Base-by-base conservation (phyloP, 2,113 vertebrate genomes). In the Pantherophis guttatus region DNA sequence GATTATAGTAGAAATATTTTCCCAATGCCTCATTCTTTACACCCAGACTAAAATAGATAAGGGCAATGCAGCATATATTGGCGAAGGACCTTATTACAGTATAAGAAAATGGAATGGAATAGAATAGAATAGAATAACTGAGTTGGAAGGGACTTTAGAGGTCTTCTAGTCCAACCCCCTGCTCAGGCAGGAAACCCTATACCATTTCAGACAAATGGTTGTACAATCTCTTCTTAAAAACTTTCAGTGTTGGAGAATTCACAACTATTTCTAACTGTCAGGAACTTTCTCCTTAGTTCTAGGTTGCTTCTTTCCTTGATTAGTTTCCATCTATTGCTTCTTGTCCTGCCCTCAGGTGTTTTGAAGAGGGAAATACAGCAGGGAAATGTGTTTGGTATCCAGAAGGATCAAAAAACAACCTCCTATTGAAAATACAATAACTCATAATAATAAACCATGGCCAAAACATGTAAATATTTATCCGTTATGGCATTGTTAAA, bases 401-500 rank as follows among this genome's bases (percentile, higher is more conserved):
- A 57, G 75, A 26, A 86, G 39, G 48, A 75, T 93, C 53, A 89
- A 21, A 62, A 12, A 89, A 57, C 15, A 12, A 50, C 21, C 3
- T 58, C 5, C 89, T 86, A 94, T 85, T 94, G 90, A 59, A 50
- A 88, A 39, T 21, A 44, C 54, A 58, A 44, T 86, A 3, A 92
- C 59, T 50, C 85, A 62, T 86, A 10, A 70, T 62, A 33, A 89
- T n/a, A 50, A 44, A 13, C 87, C 90, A 52, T 44, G 75, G 3
- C 50, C 12, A 39, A 89, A 91, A 52, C 26, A 29, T 91, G 92
- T 94, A 86, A 33, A 15, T 96, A 96, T 70, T 91, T 81, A 59
- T 86, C 33, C 95, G 3, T 88, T 58, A 93, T 75, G 90, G 93
- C 91, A 94, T 89, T 90, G 94, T 54, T 90, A 92, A 33, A 19